Evolutionary conservation across 2,113 vertebrate genomes (phyloP).

Genomic region (Cyanistes caeruleus): DNA sequence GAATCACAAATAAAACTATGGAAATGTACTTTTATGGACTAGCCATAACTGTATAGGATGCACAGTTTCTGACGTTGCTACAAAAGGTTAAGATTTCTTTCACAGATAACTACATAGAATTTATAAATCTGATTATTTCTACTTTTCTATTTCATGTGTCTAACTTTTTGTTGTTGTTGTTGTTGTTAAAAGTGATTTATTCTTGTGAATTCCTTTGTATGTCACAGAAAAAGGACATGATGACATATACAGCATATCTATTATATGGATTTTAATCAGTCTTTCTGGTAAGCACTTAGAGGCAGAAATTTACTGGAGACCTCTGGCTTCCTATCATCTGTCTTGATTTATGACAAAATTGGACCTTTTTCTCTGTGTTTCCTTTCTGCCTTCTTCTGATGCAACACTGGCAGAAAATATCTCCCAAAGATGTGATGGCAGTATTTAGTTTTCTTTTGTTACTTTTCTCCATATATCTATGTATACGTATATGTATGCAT

Average conservation of each 20-base stretch:
- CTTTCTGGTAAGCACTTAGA: not conserved
- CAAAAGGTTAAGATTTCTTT: not conserved
- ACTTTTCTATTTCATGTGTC: not conserved
- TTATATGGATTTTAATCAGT: not conserved
- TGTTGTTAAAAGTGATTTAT: not conserved
- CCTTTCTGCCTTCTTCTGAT: not conserved
- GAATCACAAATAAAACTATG: not conserved
- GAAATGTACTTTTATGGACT: not conserved
- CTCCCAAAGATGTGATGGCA: not conserved
- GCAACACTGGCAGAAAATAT: not conserved
- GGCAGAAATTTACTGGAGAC: not conserved
- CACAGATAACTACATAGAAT: not conserved
- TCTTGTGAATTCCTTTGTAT: not conserved
- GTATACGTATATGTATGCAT: fast-evolving
- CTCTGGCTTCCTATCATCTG: not conserved
- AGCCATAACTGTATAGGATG: not conserved
- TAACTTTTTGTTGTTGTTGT: not conserved
- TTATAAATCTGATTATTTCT: not conserved
- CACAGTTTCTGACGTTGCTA: not conserved
- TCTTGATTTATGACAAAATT: not conserved
- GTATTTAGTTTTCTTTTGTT: not conserved
- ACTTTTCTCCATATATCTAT: not conserved
- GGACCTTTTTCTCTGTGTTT: not conserved
- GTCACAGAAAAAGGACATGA: not conserved
- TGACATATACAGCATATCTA: not conserved